Base-by-base conservation (phyloP, 2,113 vertebrate genomes). In the Manacus vitellinus region DNA sequence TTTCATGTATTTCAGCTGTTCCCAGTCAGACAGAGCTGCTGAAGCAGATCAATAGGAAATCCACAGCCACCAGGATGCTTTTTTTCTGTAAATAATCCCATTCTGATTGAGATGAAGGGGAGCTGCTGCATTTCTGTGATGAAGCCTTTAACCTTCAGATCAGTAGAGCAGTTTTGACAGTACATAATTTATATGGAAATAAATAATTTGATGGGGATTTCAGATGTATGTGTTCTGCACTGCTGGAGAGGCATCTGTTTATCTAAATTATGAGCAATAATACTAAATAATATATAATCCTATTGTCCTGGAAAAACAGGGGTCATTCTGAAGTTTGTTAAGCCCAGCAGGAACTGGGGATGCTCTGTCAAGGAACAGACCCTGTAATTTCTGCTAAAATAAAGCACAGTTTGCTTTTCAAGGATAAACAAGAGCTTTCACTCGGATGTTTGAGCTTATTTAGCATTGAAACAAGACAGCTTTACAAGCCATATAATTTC, bases 121-220 rank as follows among this genome's bases (percentile, higher is more conserved):
- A 67, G 66, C 58, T 91, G 94, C 84, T 91, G 9, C 59, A 33
- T 89, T 85, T 87, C 83, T 8, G 2, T 62, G 88, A 83, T 84
- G 70, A 75, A 92, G 87, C 61, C 73, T 93, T 95, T 95, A 94
- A 91, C 94, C 80, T 96, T 96, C 86, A 94, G 87, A 87, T 89
- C 59, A 93, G 74, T 70, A 59, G 76, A 95, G 41, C 62, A 68
- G 70, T 83, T 97, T 93, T 93, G 94, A 92, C 89, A 94, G 90
- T 72, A 68, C 85, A 83, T 94, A 92, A 85, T 95, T 96, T 62
- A 94, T 91, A 81, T 19, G 25, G 90, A 72, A 93, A 94, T 95
- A 93, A 94, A 90, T 89, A 92, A 96, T 92, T 85, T 94, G 92
- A 80, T 5, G 9, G 79, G 62, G n/a, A 44, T 90, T 85, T 94